Conservation (phyloP, 2,113 vertebrate genomes). For the Notarius lentiginosus region DNA sequence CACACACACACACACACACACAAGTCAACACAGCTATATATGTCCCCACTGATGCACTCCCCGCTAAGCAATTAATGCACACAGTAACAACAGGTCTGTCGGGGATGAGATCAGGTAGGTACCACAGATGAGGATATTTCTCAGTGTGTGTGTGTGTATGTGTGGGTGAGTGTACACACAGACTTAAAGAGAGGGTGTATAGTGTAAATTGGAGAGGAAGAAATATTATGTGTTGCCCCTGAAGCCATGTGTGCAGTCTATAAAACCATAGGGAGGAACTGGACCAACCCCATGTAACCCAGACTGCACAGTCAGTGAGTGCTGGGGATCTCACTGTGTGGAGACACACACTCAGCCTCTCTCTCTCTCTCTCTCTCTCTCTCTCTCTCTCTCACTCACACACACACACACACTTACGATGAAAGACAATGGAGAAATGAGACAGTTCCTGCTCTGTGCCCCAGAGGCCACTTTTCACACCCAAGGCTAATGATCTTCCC, state of each 20-base stretch:
- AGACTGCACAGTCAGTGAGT: conserved; percentile 7
- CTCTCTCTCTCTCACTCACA: not conserved
- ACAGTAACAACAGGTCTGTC: conserved; percentile 39
- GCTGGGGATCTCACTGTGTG: conserved; percentile 13
- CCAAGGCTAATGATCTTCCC: conserved; percentile 14
- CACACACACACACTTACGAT: conserved; percentile 34
- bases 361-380: no score
- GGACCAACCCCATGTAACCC: conserved; percentile 32
- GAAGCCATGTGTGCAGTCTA: conserved; percentile 31
- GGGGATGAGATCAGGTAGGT: conserved; percentile 28
- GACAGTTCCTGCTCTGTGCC: conserved; percentile 8
- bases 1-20: conserved; percentile 21
- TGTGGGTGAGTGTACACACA: not conserved
- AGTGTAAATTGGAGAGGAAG: conserved; percentile 13
- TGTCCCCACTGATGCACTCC: conserved; percentile 17
- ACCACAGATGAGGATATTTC: not conserved
- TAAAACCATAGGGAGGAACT: conserved; percentile 42
- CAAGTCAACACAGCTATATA: not conserved
- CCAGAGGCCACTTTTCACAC: conserved; percentile 24
- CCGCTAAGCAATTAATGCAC: conserved; percentile 30
- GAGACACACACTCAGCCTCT: conserved; percentile 26
- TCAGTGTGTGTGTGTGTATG: not conserved
- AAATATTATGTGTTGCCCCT: conserved; percentile 33
- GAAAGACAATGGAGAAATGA: conserved; percentile 23
- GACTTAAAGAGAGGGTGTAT: not conserved